Percentiles rank a stretch among this genome's conserved stretches.
These are phyloP conservation scores for Thrips palmi DNA, from an alignment of 1,140 invertebrate species.

Conservation along the genomic window DNA sequence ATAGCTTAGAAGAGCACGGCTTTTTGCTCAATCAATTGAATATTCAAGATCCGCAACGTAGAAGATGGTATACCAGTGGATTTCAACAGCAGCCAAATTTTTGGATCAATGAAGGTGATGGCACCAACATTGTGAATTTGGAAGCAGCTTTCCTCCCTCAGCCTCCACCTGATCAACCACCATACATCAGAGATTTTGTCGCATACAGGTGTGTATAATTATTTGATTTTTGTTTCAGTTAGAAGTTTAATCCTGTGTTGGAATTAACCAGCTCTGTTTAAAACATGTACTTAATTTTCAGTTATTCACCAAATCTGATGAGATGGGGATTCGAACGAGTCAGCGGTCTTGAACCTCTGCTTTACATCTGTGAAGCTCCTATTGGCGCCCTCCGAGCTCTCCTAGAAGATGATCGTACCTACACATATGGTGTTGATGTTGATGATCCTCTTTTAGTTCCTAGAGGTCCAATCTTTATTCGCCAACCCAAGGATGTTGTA, in stretches of 20 bases:
- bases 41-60: slow-evolving; percentile 63
- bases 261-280: slow-evolving; percentile 4
- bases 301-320: slow-evolving; percentile 46
- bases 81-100: slow-evolving; percentile 49
- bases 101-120: slow-evolving; percentile 74
- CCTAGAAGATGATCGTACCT: slow-evolving; percentile 49
- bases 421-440: slow-evolving; percentile 61
- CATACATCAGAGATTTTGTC: slow-evolving; percentile 31
- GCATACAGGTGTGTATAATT: slow-evolving; percentile 29
- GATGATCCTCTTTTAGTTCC: slow-evolving; percentile 62
- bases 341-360: slow-evolving; percentile 47
- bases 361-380: slow-evolving; percentile 80
- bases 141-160: slow-evolving; percentile 65
- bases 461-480: slow-evolving; percentile 70
- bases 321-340: slow-evolving; percentile 72
- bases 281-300: slow-evolving; percentile 31
- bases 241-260: not conserved
- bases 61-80: slow-evolving; percentile 70
- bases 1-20: slow-evolving; percentile 66
- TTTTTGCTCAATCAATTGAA: slow-evolving; percentile 63
- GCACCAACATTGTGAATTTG: slow-evolving; percentile 49
- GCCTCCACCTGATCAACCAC: slow-evolving; percentile 22
- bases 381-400: slow-evolving; percentile 43
- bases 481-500: slow-evolving; percentile 60
- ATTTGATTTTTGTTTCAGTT: not conserved